Evolutionary conservation across 2,797 vertebrate species (phyloP).

Genomic region (Phataginus tetradactyla): DNA sequence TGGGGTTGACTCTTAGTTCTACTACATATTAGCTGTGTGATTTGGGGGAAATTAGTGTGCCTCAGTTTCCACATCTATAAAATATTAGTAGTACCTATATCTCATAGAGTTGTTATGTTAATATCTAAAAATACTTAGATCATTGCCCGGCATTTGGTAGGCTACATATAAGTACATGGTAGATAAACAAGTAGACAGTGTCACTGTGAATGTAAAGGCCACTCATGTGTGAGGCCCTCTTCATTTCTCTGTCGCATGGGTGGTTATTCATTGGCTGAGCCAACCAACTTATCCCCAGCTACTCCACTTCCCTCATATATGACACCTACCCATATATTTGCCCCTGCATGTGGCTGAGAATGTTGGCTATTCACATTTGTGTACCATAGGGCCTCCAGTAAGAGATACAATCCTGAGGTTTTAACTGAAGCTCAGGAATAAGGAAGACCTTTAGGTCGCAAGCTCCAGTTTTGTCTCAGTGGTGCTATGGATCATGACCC

Average conservation of each 20-base stretch:
- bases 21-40: not conserved
- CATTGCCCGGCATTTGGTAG: not conserved
- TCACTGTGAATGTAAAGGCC: not conserved
- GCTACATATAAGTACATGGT: not conserved
- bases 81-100: not conserved
- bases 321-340: not conserved
- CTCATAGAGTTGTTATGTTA: not conserved
- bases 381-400: not conserved
- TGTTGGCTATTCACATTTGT: not conserved
- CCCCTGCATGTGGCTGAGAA: not conserved
- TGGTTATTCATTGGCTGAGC: not conserved
- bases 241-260: not conserved
- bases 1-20: not conserved
- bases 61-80: not conserved
- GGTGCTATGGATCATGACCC: not conserved
- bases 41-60: not conserved
- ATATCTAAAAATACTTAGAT: not conserved
- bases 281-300: not conserved
- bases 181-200: not conserved
- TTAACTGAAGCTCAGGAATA: not conserved
- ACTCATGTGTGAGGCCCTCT: not conserved
- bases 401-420: not conserved
- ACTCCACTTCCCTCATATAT: not conserved
- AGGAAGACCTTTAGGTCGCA: not conserved
- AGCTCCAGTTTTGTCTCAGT: not conserved